Conservation (phyloP, 1,140 invertebrate species). For the Calliopsis andreniformis region DNA sequence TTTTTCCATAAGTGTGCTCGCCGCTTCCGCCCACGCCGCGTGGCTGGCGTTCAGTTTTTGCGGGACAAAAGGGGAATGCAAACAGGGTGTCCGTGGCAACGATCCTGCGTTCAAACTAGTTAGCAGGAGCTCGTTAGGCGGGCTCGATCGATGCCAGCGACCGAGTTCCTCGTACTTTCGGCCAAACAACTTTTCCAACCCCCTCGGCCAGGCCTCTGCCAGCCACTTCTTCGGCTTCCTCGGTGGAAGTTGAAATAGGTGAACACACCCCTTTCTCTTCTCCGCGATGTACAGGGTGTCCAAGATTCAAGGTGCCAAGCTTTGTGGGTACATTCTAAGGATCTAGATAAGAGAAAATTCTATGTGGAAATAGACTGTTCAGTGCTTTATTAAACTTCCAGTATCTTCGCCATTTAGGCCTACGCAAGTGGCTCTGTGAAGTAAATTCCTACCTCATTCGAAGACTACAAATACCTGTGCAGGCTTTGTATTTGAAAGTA, state of each 20-base stretch:
- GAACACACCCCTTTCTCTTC: slow-evolving; percentile 7
- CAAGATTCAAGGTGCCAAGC: no score
- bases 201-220: neutral
- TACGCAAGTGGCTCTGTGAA: no score
- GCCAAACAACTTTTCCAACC: slow-evolving; percentile 31
- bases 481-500: no score
- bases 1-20: slow-evolving; percentile 53
- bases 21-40: neutral
- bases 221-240: slow-evolving; percentile 14
- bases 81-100: slow-evolving; percentile 28
- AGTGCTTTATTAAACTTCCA: no score
- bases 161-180: slow-evolving; percentile 29
- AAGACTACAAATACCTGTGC: neutral
- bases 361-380: no score
- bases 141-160: slow-evolving; percentile 23
- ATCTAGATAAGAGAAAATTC: no score
- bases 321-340: no score
- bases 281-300: no score
- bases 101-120: slow-evolving; percentile 23
- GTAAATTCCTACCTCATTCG: no score
- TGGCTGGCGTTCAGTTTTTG: neutral
- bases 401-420: no score
- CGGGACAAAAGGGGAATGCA: slow-evolving; percentile 12
- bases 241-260: slow-evolving; percentile 3
- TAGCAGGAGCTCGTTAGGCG: slow-evolving; percentile 29